These are phyloP conservation scores for Tauraco hartlaubi DNA, from an alignment of 2,797 vertebrate species.

Conservation along the genomic window DNA sequence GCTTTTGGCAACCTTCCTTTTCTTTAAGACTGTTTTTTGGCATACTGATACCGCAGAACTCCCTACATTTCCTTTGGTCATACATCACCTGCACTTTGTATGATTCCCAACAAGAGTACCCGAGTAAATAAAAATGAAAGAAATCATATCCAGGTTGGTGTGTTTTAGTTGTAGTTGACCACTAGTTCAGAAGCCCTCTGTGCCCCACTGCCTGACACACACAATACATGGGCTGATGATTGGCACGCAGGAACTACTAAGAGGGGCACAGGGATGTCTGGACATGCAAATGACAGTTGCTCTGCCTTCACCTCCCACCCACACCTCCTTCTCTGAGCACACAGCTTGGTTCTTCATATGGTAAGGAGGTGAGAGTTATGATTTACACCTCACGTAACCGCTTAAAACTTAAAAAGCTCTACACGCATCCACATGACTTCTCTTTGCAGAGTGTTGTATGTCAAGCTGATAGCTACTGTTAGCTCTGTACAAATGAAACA, in stretches of 20 bases:
- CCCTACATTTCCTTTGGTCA: not conserved
- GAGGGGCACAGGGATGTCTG: not conserved
- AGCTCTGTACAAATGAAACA: not conserved
- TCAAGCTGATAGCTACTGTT: not conserved
- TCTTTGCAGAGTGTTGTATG: not conserved
- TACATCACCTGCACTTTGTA: accelerated
- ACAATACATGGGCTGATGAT: accelerated
- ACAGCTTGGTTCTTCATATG: accelerated
- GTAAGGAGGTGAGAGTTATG: not conserved
- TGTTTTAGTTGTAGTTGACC: not conserved
- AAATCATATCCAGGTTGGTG: not conserved
- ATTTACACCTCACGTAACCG: accelerated
- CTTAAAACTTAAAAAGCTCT: not conserved
- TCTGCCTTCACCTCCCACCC: not conserved
- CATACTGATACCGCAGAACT: accelerated
- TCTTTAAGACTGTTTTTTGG: not conserved
- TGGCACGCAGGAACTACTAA: not conserved
- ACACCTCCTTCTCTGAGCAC: not conserved
- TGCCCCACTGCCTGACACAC: not conserved
- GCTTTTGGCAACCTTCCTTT: not conserved
- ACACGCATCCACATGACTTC: too few relatives aligned
- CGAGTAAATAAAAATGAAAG: not conserved
- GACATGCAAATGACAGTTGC: not conserved
- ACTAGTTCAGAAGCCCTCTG: not conserved
- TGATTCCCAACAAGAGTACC: not conserved